Evolutionary conservation across 2,113 vertebrate genomes (phyloP).

Genomic region (Carassius auratus): DNA sequence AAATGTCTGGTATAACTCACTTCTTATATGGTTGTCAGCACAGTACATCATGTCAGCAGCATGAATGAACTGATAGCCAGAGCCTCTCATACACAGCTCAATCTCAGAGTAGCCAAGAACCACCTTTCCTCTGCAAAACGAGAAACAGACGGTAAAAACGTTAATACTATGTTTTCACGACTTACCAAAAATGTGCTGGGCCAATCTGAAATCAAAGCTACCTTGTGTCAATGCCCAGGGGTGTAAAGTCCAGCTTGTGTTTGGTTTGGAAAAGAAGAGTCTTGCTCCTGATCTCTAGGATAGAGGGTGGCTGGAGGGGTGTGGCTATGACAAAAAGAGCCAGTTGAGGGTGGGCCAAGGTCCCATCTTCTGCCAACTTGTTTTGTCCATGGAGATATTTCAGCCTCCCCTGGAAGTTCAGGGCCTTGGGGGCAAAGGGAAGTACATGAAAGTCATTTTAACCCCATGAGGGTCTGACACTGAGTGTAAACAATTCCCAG

Average conservation of each 20-base stretch:
- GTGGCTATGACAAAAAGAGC: slow-evolving; percentile 67
- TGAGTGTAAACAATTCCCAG: neutral
- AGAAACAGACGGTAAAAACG: neutral
- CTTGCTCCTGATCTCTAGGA: slow-evolving; percentile 67
- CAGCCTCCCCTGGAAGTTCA: slow-evolving; percentile 69
- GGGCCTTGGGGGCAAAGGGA: slow-evolving; percentile 54
- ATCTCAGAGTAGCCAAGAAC: slow-evolving; percentile 85
- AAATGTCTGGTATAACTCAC: slow-evolving; percentile 73
- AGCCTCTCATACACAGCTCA: slow-evolving; percentile 80
- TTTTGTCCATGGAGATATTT: slow-evolving; percentile 69
- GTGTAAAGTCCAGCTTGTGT: slow-evolving; percentile 73
- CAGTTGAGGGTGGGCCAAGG: slow-evolving; percentile 62
- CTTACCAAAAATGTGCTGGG: neutral
- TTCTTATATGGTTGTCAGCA: slow-evolving; percentile 83
- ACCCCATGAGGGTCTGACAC: neutral
- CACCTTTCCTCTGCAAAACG: slow-evolving; percentile 78
- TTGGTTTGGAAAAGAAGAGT: slow-evolving; percentile 71
- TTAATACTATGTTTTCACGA: neutral
- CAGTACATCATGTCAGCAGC: slow-evolving; percentile 88
- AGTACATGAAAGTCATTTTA: neutral
- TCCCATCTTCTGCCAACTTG: slow-evolving; percentile 63
- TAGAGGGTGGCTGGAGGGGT: slow-evolving; percentile 65
- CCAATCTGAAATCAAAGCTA: slow-evolving; percentile 28
- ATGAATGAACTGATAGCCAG: slow-evolving; percentile 87
- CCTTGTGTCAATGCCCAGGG: slow-evolving; percentile 68